phyloP scores from a whole-genome alignment of 2,113 vertebrate genomes.

The Trachemys scripta region DNA sequence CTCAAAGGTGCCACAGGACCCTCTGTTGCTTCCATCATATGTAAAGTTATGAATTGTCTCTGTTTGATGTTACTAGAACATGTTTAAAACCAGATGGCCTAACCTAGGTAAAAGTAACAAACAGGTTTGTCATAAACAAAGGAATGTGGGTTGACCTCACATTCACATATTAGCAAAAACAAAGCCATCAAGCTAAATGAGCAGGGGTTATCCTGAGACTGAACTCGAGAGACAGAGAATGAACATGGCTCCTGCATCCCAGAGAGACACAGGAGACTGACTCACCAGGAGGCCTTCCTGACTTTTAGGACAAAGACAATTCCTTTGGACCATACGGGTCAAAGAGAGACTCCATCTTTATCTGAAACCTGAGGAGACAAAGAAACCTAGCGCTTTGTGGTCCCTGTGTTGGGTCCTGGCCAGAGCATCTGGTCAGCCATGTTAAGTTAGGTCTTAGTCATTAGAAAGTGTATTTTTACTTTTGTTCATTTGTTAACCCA shows the following conservation, averaged over 20 bases:
- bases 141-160: not conserved
- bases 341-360: not conserved
- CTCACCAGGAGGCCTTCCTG: not conserved
- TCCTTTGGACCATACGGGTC: not conserved
- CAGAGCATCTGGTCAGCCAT: not conserved
- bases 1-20: no score
- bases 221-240: not conserved
- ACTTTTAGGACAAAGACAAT: not conserved
- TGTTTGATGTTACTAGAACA: not conserved
- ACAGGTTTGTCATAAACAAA: not conserved
- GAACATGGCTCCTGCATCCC: not conserved
- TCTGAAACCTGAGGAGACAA: not conserved
- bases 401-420: not conserved
- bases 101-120: not conserved
- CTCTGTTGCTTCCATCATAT: no score
- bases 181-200: not conserved
- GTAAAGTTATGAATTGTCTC: not conserved
- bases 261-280: not conserved
- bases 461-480: not conserved
- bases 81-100: not conserved
- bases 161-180: not conserved
- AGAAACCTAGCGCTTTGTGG: not conserved
- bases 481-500: not conserved
- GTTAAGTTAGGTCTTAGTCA: not conserved
- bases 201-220: not conserved